Conservation (phyloP, 2,113 vertebrate genomes). For the Pelusios castaneus region DNA sequence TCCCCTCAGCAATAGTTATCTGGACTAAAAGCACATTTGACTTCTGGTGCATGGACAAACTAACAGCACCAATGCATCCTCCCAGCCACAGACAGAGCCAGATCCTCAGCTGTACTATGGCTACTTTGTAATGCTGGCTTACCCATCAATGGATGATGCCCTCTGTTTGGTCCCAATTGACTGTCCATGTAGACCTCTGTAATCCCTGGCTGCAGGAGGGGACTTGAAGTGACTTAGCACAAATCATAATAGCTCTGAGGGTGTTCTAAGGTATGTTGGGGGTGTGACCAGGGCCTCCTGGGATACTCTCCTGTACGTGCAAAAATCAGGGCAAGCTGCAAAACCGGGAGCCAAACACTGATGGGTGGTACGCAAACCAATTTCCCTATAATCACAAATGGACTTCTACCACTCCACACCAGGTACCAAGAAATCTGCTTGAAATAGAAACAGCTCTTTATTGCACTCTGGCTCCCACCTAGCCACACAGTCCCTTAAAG, state of each 20-base stretch:
- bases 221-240: background rate
- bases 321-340: too few relatives aligned
- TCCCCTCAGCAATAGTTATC: background rate
- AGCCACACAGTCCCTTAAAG: too few relatives aligned
- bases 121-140: background rate
- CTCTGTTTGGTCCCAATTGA: background rate
- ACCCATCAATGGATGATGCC: background rate
- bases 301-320: too few relatives aligned
- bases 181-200: rapidly evolving
- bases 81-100: background rate
- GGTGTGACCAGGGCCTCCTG: too few relatives aligned
- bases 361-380: too few relatives aligned
- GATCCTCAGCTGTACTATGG: background rate
- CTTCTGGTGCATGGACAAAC: rapidly evolving
- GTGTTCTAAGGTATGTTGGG: background rate
- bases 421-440: too few relatives aligned
- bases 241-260: background rate
- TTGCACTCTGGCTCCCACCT: too few relatives aligned
- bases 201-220: background rate
- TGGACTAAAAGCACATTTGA: background rate
- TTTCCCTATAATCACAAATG: too few relatives aligned
- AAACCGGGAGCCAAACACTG: too few relatives aligned
- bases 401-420: too few relatives aligned
- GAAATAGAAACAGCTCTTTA: too few relatives aligned
- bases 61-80: background rate